Conservation (phyloP, 2,113 vertebrate species). For the Riparia riparia region DNA sequence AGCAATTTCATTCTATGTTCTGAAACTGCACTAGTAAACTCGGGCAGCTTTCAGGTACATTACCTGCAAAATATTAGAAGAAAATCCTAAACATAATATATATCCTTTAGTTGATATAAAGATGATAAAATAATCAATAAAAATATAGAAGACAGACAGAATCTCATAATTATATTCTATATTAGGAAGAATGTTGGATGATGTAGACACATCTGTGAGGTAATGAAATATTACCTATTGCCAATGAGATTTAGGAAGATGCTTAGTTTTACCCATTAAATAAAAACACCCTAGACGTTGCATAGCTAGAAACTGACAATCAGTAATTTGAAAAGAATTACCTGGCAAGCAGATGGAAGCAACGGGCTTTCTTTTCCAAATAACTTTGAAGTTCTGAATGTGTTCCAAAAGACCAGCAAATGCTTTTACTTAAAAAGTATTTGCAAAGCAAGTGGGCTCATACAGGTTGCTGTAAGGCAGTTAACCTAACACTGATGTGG, state of each 20-base stretch:
- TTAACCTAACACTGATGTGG: slow-evolving; percentile 9
- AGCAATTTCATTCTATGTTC: slow-evolving; percentile 37
- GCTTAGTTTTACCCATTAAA: slow-evolving; percentile 42
- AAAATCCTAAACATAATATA: slow-evolving; percentile 62
- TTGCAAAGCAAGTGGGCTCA: slow-evolving; percentile 9
- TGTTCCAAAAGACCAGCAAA: slow-evolving; percentile 8
- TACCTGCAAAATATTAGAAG: slow-evolving; percentile 59
- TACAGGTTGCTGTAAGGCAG: neutral
- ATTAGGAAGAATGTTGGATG: slow-evolving; percentile 40
- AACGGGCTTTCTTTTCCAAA: neutral
- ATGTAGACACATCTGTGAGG: slow-evolving; percentile 26
- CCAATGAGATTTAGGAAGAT: slow-evolving; percentile 20
- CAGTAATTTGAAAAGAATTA: slow-evolving; percentile 19
- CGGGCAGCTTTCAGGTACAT: slow-evolving; percentile 49
- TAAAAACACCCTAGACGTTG: slow-evolving; percentile 53
- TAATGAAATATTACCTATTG: slow-evolving; percentile 46
- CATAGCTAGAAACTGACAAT: slow-evolving; percentile 62
- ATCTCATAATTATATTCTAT: slow-evolving; percentile 56
- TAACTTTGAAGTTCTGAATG: neutral
- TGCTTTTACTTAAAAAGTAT: neutral
- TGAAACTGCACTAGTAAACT: slow-evolving; percentile 59
- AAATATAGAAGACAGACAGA: slow-evolving; percentile 66
- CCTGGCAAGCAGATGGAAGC: slow-evolving; percentile 40
- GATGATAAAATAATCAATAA: slow-evolving; percentile 67
- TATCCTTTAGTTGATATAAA: slow-evolving; percentile 64